Evolutionary conservation across 1,140 invertebrate genomes (phyloP).

Genomic region (Medauroidea extradentata): DNA sequence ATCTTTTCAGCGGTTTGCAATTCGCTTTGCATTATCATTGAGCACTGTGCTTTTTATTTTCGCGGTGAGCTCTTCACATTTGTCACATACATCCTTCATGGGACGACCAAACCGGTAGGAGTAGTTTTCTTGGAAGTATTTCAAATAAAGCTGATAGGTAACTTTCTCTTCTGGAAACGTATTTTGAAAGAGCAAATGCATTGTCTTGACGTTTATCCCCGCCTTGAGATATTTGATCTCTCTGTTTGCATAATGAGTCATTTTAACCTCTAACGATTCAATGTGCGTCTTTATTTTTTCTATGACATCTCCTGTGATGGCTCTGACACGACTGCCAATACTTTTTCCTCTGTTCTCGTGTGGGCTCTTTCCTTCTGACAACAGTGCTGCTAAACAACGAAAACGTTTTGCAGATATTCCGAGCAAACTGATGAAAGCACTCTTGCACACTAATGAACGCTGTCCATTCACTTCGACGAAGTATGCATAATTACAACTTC

Average conservation of each 20-base stretch:
- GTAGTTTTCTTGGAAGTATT: slow-evolving; percentile 19
- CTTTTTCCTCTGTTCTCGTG: slow-evolving; percentile 12
- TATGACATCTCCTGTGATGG: not conserved
- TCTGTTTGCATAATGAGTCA: slow-evolving; percentile 10
- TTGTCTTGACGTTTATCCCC: slow-evolving; percentile 18
- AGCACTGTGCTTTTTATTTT: slow-evolving; percentile 20
- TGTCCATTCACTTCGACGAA: not conserved
- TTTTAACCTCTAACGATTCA: slow-evolving; percentile 11
- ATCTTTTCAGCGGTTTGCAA: slow-evolving; percentile 14
- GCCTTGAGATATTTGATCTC: slow-evolving; percentile 8
- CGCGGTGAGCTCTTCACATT: slow-evolving; percentile 17
- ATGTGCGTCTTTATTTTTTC: slow-evolving; percentile 13
- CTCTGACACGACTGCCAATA: slow-evolving; percentile 8
- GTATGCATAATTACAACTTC: not conserved
- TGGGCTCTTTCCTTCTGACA: slow-evolving; percentile 6
- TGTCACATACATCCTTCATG: slow-evolving; percentile 17
- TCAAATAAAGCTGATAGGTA: slow-evolving; percentile 7
- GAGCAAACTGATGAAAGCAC: not conserved
- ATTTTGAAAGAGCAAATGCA: slow-evolving; percentile 15
- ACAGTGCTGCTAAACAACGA: slow-evolving; percentile 6
- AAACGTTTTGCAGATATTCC: not conserved
- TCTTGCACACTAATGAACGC: not conserved
- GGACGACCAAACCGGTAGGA: slow-evolving; percentile 18
- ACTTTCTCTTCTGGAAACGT: not conserved
- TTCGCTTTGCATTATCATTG: slow-evolving; percentile 16